phyloP scores from a whole-genome alignment of 2,113 vertebrate genomes.

The Tragelaphus imberbis region DNA sequence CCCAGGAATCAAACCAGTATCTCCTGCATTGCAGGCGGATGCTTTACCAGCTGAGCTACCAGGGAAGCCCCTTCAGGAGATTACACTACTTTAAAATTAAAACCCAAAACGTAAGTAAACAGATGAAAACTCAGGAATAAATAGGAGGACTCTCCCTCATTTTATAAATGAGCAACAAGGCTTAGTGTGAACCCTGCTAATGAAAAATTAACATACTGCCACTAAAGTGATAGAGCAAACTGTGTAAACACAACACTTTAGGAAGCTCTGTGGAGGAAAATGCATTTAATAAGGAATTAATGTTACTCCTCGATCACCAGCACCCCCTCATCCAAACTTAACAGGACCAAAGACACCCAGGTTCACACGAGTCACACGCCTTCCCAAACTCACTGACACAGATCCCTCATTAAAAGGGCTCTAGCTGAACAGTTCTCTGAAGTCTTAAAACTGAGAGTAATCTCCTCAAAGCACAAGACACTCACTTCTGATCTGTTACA shows the following conservation, averaged over 20 bases:
- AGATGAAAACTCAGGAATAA: not conserved
- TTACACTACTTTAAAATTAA: not conserved
- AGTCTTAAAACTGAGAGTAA: not conserved
- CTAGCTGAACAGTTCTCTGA: not conserved
- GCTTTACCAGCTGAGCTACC: not conserved
- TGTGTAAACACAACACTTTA: accelerated
- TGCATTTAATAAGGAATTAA: accelerated
- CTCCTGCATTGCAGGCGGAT: not conserved
- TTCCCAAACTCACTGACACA: not conserved
- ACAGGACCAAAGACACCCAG: not conserved
- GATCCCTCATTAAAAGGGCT: not conserved
- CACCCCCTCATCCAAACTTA: no score
- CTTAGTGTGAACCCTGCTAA: not conserved
- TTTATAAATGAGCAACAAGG: not conserved
- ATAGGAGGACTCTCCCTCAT: not conserved
- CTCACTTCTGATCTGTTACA: accelerated
- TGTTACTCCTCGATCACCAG: not conserved
- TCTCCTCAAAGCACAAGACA: not conserved
- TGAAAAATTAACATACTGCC: not conserved
- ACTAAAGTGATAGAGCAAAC: not conserved
- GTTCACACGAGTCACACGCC: not conserved
- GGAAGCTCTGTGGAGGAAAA: not conserved
- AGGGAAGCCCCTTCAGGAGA: not conserved
- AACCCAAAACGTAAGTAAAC: not conserved
- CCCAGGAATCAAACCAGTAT: not conserved